Evolutionary conservation across 1,140 invertebrate species (phyloP), one percentile per base, ranked within the genome.

Genomic region (Drosophila novamexicana): DNA sequence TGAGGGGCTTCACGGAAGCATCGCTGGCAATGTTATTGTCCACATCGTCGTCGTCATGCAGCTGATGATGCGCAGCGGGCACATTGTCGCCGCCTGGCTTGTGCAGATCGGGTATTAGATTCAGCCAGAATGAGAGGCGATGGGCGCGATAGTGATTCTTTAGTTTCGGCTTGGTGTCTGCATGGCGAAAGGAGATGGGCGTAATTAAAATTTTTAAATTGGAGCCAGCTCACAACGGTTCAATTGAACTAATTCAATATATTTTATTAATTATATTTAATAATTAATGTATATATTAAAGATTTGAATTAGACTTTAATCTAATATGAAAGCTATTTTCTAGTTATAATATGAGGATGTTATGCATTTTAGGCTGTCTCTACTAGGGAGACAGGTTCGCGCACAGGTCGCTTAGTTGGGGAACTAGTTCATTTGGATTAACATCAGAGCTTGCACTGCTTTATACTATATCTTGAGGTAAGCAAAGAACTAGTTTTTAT

Each of bases 71-170:
- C 0, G 96, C 95, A 42, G 95, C 94, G 7, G 96, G 97, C 16
- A 97, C 96, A 85, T 97, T 97, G 73, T 97, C 96, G 12, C 96
- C 95, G 1, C 97, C 97, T 1, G 97, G 97, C 83, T 96, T 95
- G 88, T 99, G 98, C n/a, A 99, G 94, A 91, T 98, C 97, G 4
- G 98, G 98, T 44, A 99, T 97, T 16, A 99, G 94, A 84, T 98
- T 97, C 36, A 98, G 92, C 98, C 98, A 99, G 92, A 99, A 98
- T 1, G 98, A 98, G n/a, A 99, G 93, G 57, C 97, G 94, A 86
- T 97, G 97, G 6, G 98, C 97, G 75, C 98, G 95, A 93, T 99
- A 99, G 93, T 99, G 98, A 85, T 98, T 98, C 90, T 98, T 97
- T 34, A 98, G 91, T 91, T 97, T 97, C 0, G 97, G 96, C 93